Conservation (phyloP, 2,113 vertebrate species). For the Sminthopsis crassicaudata region DNA sequence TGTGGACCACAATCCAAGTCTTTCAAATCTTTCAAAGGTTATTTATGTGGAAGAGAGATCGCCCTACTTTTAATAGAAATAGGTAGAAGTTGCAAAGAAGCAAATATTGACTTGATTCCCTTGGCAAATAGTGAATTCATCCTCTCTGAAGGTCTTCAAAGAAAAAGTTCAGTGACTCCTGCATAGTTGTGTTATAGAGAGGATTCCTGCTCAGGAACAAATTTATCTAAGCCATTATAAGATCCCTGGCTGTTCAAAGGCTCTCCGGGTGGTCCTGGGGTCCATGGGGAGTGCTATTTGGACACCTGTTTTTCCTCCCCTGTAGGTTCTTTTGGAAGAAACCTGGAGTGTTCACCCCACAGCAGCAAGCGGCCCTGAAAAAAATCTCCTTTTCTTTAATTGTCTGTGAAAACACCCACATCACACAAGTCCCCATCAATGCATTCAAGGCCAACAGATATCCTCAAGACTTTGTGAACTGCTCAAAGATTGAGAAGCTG, state of each 20-base stretch:
- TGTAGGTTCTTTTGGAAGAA: conserved; percentile 92
- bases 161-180: not conserved
- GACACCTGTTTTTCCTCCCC: not conserved
- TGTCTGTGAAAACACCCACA: conserved; percentile 91
- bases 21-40: not conserved
- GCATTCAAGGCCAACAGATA: conserved; percentile 82
- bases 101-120: not conserved
- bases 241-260: not conserved
- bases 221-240: not conserved
- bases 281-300: not conserved
- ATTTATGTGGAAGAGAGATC: not conserved
- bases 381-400: conserved; percentile 87
- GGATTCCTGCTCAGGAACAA: not conserved
- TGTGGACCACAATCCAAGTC: not conserved
- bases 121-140: not conserved
- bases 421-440: conserved; percentile 85
- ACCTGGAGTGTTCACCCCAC: conserved; percentile 86
- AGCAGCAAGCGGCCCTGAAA: conserved; percentile 83
- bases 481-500: conserved; percentile 63
- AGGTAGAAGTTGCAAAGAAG: not conserved
- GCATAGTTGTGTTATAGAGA: not conserved
- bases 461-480: conserved; percentile 75
- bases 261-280: not conserved
- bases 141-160: not conserved
- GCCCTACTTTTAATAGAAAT: not conserved